Evolutionary conservation across 2,797 vertebrate genomes (phyloP), one percentile per base, ranked within the genome.

Genomic region (Oryzias sinensis): DNA sequence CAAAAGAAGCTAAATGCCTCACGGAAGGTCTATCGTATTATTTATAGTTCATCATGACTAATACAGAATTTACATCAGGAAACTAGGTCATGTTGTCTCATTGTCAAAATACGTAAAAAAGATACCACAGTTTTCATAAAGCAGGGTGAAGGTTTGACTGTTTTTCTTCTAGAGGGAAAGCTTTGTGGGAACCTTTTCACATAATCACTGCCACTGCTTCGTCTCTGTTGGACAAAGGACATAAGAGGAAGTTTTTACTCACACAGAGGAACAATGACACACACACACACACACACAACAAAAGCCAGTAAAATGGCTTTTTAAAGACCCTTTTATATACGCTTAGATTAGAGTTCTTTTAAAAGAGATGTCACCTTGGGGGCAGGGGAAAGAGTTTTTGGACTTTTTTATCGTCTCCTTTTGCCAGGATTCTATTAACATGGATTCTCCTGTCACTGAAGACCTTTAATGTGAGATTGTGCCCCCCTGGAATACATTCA

Each of bases 341-440:
- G 42, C 73, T 68, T 50, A 79, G 81, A 85, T 86, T 74, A 83
- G 72, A 81, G 72, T 74, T 76, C 70, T 86, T 84, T 85, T 79
- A 73, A 85, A 81, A 82, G 68, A 74, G 65, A 80, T 87, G 82
- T 87, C 82, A 85, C 81, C 83, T 88, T 84, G 78, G 83, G 70
- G 77, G 63, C 60, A 81, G 75, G 78, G 65, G 82, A 83, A 82
- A 75, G 76, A 80, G 72, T 80, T 84, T 83, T 85, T 83, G 62
- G 82, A 85, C 87, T 76, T 83, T 50, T 79, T 76, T 67, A 59
- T 87, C 82, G 76, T 79, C 71, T 59, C 69, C 47, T 67, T 50
- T 44, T 16, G 53, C 44, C 47, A 61, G 50, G 68, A 53, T 71
- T 33, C 59, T 67, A 79, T 79, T 79, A 54, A 62, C 41, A 22